A percentile compares a stretch with the other conserved stretches of the same genome.
Conservation (phyloP, 2,797 vertebrate genomes). For the Pantherophis alleghaniensis region DNA sequence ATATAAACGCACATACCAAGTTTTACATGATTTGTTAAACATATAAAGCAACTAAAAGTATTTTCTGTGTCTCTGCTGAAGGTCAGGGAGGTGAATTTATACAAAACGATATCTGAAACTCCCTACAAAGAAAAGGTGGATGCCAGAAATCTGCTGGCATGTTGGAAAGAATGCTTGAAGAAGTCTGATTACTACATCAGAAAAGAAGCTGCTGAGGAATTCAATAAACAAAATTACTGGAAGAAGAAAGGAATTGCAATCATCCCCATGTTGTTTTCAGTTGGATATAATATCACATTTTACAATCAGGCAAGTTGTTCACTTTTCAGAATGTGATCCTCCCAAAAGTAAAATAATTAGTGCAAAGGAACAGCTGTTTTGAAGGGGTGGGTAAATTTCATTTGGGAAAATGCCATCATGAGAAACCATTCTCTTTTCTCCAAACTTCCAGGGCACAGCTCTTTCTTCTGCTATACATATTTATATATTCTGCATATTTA, state of each 20-base stretch:
- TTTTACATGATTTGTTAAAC: neutral
- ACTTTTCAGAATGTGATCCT: neutral
- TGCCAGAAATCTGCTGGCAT: conserved; percentile 73
- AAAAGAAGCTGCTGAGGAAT: conserved; percentile 62
- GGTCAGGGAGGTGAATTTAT: conserved; percentile 85
- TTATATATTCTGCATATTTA: neutral
- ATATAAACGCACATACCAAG: neutral
- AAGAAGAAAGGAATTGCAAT: conserved; percentile 83
- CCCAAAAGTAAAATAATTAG: neutral
- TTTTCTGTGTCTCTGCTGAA: conserved; percentile 49
- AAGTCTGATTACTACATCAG: conserved; percentile 67
- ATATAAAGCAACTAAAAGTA: neutral
- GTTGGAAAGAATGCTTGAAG: conserved; percentile 81
- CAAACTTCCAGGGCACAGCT: neutral
- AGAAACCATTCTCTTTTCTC: neutral
- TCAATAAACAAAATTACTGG: conserved; percentile 81
- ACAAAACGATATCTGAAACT: conserved; percentile 71
- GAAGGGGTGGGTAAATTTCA: neutral
- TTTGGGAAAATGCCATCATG: neutral
- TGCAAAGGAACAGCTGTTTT: neutral
- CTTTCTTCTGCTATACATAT: neutral
- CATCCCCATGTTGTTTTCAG: conserved; percentile 81
- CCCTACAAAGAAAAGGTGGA: conserved; percentile 79
- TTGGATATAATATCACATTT: conserved; percentile 70
- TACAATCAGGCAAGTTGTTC: conserved; percentile 77